Conservation (phyloP, 2,113 vertebrate species). For the Neomonachus schauinslandi region DNA sequence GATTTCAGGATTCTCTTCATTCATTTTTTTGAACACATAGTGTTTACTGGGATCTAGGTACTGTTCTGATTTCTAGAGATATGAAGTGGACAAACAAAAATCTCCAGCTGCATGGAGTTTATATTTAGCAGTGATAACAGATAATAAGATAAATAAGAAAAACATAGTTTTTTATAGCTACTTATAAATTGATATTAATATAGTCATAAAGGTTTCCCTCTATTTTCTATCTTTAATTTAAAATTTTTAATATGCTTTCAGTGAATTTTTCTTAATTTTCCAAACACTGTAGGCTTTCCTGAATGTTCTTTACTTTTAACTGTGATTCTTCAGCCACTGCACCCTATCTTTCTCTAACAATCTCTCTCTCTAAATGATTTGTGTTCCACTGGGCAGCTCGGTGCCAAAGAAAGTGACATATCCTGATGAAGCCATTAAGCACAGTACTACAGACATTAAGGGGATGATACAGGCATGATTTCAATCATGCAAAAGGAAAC, state of each 20-base stretch:
- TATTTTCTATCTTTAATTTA: not conserved
- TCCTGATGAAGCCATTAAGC: slow-evolving; percentile 79
- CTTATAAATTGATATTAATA: not conserved
- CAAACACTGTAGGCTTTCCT: not conserved
- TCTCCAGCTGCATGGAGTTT: not conserved
- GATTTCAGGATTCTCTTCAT: slow-evolving; percentile 6
- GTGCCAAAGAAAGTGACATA: slow-evolving; percentile 70
- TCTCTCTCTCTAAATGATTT: slow-evolving; percentile 76
- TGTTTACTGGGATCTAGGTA: not conserved
- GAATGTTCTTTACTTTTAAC: not conserved
- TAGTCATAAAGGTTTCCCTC: not conserved
- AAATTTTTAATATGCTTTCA: not conserved
- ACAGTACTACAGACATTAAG: slow-evolving; percentile 71
- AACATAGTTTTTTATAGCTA: not conserved
- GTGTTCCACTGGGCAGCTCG: slow-evolving; percentile 65
- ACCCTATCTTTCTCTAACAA: slow-evolving; percentile 42
- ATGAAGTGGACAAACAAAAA: not conserved
- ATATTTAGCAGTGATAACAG: not conserved
- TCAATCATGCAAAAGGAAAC: slow-evolving; percentile 74
- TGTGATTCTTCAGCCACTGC: slow-evolving; percentile 8
- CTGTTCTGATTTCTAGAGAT: not conserved
- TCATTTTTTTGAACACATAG: not conserved
- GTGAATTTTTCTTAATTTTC: slow-evolving; percentile 21
- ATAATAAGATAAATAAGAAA: not conserved
- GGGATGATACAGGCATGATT: slow-evolving; percentile 73